Percentiles rank a stretch among this genome's conserved stretches.
These are phyloP conservation scores for Heteromurus nitidus DNA, from an alignment of 2,888 invertebrate genomes.

Conservation along the genomic window DNA sequence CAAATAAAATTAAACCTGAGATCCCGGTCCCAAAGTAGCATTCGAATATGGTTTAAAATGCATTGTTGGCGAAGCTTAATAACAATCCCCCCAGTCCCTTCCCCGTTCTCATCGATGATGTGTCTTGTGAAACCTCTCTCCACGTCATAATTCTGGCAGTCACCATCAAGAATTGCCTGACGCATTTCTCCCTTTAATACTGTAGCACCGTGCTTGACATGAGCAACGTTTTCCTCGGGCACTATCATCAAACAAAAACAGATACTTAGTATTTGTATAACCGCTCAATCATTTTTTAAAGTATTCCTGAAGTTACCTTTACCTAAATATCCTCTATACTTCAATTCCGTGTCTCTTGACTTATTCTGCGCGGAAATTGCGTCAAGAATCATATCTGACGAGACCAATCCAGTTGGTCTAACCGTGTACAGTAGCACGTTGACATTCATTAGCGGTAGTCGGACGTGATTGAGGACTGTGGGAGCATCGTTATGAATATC, in stretches of 20 bases:
- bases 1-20: slow-evolving; percentile 74
- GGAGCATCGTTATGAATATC: slow-evolving; percentile 76
- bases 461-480: slow-evolving; percentile 76
- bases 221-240: slow-evolving; percentile 94
- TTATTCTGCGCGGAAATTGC: slow-evolving; percentile 92
- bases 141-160: slow-evolving; percentile 90
- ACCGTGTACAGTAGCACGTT: slow-evolving; percentile 92
- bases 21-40: slow-evolving; percentile 96
- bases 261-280: no score
- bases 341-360: slow-evolving; percentile 85
- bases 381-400: slow-evolving; percentile 93
- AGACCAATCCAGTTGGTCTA: slow-evolving; percentile 89
- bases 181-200: slow-evolving; percentile 94
- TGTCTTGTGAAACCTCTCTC: slow-evolving; percentile 94
- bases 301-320: not conserved
- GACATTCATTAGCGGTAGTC: slow-evolving; percentile 91
- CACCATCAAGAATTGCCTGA: slow-evolving; percentile 88
- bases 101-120: slow-evolving; percentile 83
- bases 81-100: slow-evolving; percentile 82
- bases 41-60: slow-evolving; percentile 93
- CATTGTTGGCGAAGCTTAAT: slow-evolving; percentile 87
- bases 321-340: slow-evolving; percentile 86
- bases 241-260: no score
- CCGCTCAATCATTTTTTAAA: no score
- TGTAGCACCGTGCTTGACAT: slow-evolving; percentile 85